Evolutionary conservation across 37 sponge, comb jelly and placozoan species (phyloP), one percentile per base, ranked within the genome.

Genomic region (Geodia barretti): DNA sequence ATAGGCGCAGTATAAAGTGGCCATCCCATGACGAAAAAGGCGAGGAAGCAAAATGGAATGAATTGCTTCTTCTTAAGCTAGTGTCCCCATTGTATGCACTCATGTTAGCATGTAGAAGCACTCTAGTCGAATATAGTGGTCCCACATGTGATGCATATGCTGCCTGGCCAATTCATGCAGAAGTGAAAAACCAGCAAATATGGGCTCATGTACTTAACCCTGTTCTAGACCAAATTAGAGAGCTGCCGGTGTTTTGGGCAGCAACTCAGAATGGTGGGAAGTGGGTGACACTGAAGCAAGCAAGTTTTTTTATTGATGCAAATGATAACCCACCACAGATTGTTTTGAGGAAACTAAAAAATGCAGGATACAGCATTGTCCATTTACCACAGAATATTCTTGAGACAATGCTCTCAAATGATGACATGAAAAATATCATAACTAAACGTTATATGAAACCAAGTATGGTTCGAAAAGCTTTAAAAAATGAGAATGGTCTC

Each of bases 1-100:
- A 95, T 47, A 39, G 95, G 23, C 84, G 88, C 21, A 73, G 70
- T 70, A 86, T 95, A 26, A 91, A 91, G 77, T 95, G 95, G 95
- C 95, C 95, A 31, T 32, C 73, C 8, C 47, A 40, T 66, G 95
- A 95, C 35, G 80, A 87, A 23, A 70, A 80, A 60, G 79, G 88
- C 41, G 81, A 73, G 29, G 88, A 88, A 65, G 91, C 95, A 39
- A 17, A 60, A 43, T 95, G 91, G 89, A 95, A 95, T 67, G 25
- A 80, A 62, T 47, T 29, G 20, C 85, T 95, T 20, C 72, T 87
- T 4, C 36, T 32, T 20, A 43, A 70, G 5, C 41, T 83, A n/a
- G 68, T 88, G 19, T 59, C 79, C 30, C 84, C 88, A 33, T 42
- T 73, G 0, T 92, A 92, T 66, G 38, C 77, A 31, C 0, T 92